Evolutionary conservation across 2,888 invertebrate genomes (phyloP).

Genomic region (Actias luna): DNA sequence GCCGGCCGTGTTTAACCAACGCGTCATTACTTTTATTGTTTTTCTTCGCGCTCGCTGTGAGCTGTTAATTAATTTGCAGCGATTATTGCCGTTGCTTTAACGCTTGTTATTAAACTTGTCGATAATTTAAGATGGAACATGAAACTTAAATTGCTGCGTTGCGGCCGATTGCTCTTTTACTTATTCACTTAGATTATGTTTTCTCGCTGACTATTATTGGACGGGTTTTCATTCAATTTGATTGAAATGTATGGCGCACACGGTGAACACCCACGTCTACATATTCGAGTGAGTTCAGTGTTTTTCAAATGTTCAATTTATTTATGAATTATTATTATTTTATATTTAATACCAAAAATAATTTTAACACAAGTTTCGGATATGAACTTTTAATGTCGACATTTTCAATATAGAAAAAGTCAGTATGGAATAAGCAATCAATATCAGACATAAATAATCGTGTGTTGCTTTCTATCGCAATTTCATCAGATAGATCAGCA

Average conservation of each 20-base stretch:
- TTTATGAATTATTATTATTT: not conserved
- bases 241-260: conserved; percentile 61
- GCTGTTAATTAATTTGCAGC: conserved; percentile 71
- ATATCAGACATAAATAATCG: not conserved
- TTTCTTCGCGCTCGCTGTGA: conserved; percentile 62
- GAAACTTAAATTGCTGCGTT: conserved; percentile 71
- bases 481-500: conserved; percentile 4
- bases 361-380: not conserved
- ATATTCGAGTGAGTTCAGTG: conserved; percentile 58
- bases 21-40: conserved; percentile 62
- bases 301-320: conserved; percentile 4
- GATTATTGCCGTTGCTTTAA: conserved; percentile 71
- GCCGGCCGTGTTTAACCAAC: conserved; percentile 45
- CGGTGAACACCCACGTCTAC: conserved; percentile 50
- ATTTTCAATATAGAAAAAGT: not conserved
- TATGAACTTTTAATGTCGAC: not conserved
- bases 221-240: conserved; percentile 59
- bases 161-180: conserved; percentile 63
- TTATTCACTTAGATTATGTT: conserved; percentile 64
- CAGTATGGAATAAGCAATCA: not conserved
- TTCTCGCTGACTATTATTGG: conserved; percentile 53
- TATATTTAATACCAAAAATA: not conserved
- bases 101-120: conserved; percentile 77
- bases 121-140: conserved; percentile 78
- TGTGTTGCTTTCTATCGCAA: not conserved